Percentiles rank a stretch among this genome's conserved stretches.
These are phyloP conservation scores for Meloidogyne chitwoodi DNA, from an alignment of 1,140 invertebrate genomes.

Conservation along the genomic window DNA sequence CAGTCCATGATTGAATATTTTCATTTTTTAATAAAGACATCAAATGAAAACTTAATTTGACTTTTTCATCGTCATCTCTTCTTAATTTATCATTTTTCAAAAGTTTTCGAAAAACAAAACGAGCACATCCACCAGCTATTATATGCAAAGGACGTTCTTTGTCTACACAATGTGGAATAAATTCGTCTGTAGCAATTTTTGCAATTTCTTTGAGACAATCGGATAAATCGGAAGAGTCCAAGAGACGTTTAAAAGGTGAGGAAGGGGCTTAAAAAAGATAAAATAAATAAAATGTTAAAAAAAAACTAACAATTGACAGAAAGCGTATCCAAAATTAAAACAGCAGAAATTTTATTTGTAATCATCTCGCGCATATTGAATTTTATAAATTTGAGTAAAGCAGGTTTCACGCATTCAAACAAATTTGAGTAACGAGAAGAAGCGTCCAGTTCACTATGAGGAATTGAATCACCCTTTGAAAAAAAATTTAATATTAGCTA, in stretches of 20 bases:
- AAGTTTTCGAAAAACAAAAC: constrained; percentile 43
- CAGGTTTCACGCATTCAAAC: constrained; percentile 35
- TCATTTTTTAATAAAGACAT: constrained; percentile 33
- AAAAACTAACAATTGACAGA: constrained; percentile 10
- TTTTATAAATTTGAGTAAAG: constrained; percentile 38
- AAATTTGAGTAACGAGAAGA: constrained; percentile 32
- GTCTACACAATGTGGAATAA: constrained; percentile 39
- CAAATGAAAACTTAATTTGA: constrained; percentile 41
- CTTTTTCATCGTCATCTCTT: neutral
- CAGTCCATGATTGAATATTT: constrained; percentile 31
- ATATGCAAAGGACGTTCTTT: constrained; percentile 29
- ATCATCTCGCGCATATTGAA: constrained; percentile 46
- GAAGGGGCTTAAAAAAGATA: constrained; percentile 27
- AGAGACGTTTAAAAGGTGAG: constrained; percentile 27
- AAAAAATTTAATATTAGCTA: neutral
- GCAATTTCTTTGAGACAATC: constrained; percentile 48
- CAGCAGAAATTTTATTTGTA: constrained; percentile 39
- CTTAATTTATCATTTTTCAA: constrained; percentile 31
- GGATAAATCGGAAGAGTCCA: constrained; percentile 26
- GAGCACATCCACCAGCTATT: constrained; percentile 29
- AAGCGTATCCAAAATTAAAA: constrained; percentile 35
- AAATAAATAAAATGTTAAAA: neutral
- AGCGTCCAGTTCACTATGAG: constrained; percentile 29
- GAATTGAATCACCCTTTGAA: constrained; percentile 42
- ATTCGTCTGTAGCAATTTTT: constrained; percentile 40